Percentiles rank a stretch among this genome's conserved stretches.
phyloP scores from a whole-genome alignment of 1,140 invertebrate species.

The Aradophagus sp. region DNA sequence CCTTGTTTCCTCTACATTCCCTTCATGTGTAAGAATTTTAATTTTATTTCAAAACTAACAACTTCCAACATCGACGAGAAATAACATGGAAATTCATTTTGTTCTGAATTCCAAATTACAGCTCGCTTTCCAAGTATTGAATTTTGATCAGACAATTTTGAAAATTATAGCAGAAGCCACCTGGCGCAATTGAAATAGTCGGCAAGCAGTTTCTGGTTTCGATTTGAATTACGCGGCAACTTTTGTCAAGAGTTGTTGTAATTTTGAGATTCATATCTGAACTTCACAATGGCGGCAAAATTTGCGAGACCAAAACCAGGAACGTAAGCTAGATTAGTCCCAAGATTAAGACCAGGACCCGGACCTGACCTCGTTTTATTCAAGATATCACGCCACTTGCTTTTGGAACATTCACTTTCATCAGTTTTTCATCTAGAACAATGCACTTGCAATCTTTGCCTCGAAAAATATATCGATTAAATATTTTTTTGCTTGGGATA shows the following conservation, averaged over 20 bases:
- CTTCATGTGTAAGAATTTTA: too few species aligned
- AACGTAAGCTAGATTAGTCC: slow-evolving; percentile 25
- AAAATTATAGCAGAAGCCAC: slow-evolving; percentile 9
- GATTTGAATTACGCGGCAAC: slow-evolving; percentile 46
- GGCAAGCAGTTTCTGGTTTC: slow-evolving; percentile 10
- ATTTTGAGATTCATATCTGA: slow-evolving; percentile 49
- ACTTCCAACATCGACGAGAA: too few species aligned
- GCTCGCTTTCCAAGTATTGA: too few species aligned
- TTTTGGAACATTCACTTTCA: too few species aligned
- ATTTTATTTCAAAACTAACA: too few species aligned
- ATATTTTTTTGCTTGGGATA: too few species aligned
- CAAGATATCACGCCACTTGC: neutral
- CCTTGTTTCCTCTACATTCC: too few species aligned
- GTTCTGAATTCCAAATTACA: too few species aligned
- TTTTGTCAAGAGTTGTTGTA: slow-evolving; percentile 49
- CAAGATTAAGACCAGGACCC: slow-evolving; percentile 26
- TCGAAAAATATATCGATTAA: too few species aligned
- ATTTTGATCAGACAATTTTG: neutral
- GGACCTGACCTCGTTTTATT: slow-evolving; percentile 13
- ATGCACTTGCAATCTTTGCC: too few species aligned
- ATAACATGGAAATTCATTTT: too few species aligned
- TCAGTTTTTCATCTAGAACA: too few species aligned
- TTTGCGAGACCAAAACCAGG: slow-evolving; percentile 10
- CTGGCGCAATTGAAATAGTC: slow-evolving; percentile 26
- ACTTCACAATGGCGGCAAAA: slow-evolving; percentile 30